phyloP scores from a whole-genome alignment of 2,888 invertebrate species.

The Syrista parreyssii region DNA sequence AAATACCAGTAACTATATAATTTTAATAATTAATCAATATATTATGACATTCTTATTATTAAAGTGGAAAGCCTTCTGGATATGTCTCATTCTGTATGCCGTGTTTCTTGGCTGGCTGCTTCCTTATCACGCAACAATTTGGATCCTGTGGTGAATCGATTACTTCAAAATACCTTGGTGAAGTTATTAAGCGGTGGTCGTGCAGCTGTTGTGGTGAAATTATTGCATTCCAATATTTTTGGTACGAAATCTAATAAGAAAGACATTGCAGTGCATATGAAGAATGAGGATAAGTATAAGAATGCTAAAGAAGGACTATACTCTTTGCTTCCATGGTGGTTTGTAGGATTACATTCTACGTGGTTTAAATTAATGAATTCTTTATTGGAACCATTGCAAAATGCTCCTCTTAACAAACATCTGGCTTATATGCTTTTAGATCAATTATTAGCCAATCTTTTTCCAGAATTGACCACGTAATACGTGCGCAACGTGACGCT shows the following conservation, averaged over 20 bases:
- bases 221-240: conserved; percentile 53
- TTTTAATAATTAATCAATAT: background rate
- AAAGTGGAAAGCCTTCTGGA: conserved; percentile 49
- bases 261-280: conserved; percentile 23
- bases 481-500: background rate
- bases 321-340: conserved; percentile 56
- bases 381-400: conserved; percentile 65
- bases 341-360: conserved; percentile 46
- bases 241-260: conserved; percentile 28
- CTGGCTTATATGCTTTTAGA: conserved; percentile 85
- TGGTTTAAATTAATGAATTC: conserved; percentile 57
- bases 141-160: conserved; percentile 50
- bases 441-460: conserved; percentile 78
- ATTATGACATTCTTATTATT: background rate
- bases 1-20: background rate
- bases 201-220: conserved; percentile 57
- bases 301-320: conserved; percentile 52
- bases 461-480: conserved; percentile 73
- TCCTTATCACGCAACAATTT: conserved; percentile 45
- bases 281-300: conserved; percentile 38
- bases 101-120: conserved; percentile 53
- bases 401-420: conserved; percentile 72
- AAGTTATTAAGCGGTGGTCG: conserved; percentile 58
- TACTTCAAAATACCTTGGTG: conserved; percentile 46
- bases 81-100: conserved; percentile 41